A percentile compares a stretch with the other conserved stretches of the same genome.
phyloP scores from a whole-genome alignment of 1,140 invertebrate genomes.

The Drosophila pectinifera region DNA sequence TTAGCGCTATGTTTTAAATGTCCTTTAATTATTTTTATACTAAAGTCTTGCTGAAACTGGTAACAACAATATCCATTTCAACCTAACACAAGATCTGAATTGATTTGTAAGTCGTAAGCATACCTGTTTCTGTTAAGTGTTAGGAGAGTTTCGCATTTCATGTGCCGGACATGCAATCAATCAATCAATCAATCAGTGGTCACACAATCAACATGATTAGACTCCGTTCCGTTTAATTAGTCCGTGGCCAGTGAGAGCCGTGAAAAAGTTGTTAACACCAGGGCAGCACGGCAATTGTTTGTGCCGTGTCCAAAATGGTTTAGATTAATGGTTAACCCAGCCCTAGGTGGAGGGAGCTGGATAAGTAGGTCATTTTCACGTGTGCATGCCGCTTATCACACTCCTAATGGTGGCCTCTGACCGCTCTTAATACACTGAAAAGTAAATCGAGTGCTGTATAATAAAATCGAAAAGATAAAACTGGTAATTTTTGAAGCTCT shows the following conservation, averaged over 20 bases:
- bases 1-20: too few relatives aligned
- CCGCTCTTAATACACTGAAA: conserved; percentile 6
- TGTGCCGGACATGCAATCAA: conserved; percentile 38
- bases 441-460: neutral
- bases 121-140: neutral
- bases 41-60: neutral
- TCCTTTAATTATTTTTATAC: too few relatives aligned
- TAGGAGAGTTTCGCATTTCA: conserved; percentile 10
- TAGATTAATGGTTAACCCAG: conserved; percentile 43
- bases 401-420: conserved; percentile 7
- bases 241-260: conserved; percentile 34
- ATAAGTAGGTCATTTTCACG: conserved; percentile 47
- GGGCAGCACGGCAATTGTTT: conserved; percentile 44
- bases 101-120: neutral
- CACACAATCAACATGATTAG: conserved; percentile 76
- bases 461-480: neutral
- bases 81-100: neutral
- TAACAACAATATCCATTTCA: too few relatives aligned
- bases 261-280: conserved; percentile 54
- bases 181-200: conserved; percentile 73
- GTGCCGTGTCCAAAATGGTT: conserved; percentile 53
- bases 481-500: too few relatives aligned
- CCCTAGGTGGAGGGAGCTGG: conserved; percentile 4
- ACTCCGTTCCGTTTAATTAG: conserved; percentile 68
- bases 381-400: conserved; percentile 61